phyloP scores from a whole-genome alignment of 2,113 vertebrate species.

The Scomber japonicus region DNA sequence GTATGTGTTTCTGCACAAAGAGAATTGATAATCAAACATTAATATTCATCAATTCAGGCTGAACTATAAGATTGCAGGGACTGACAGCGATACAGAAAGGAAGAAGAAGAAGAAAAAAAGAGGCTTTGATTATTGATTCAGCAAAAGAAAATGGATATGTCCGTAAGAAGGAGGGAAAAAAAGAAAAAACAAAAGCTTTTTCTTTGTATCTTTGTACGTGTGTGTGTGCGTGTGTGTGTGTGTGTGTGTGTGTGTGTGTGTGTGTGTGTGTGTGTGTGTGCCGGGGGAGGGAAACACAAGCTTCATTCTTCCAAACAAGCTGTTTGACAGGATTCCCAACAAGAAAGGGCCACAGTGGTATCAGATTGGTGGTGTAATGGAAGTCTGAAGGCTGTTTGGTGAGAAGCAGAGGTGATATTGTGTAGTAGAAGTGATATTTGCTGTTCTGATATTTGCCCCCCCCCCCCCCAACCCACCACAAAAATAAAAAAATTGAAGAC shows the following conservation, averaged over 20 bases:
- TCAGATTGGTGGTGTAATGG: constrained; percentile 47
- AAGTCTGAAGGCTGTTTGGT: constrained; percentile 26
- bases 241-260: no score
- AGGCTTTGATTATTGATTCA: constrained; percentile 83
- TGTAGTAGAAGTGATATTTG: constrained; percentile 9
- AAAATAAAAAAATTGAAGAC: constrained; percentile 30
- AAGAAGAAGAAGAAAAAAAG: constrained; percentile 22
- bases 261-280: constrained; percentile 28
- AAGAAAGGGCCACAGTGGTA: constrained; percentile 23
- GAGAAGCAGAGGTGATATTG: constrained; percentile 34
- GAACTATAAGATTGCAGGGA: constrained; percentile 55
- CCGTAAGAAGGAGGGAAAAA: constrained; percentile 15
- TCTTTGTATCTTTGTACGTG: constrained; percentile 54
- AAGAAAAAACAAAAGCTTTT: constrained; percentile 25
- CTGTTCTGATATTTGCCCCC: not conserved
- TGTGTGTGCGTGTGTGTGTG: not conserved
- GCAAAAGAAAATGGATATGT: constrained; percentile 71
- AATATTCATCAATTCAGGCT: constrained; percentile 80
- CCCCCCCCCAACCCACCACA: no score
- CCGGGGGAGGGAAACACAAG: constrained; percentile 40
- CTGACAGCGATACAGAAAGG: constrained; percentile 65
- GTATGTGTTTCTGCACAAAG: constrained; percentile 70
- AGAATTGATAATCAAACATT: constrained; percentile 82
- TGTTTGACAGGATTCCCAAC: constrained; percentile 61
- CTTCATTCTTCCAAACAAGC: constrained; percentile 64